Evolutionary conservation across 2,888 invertebrate species (phyloP).

Genomic region (Gandaritis pyraliata): DNA sequence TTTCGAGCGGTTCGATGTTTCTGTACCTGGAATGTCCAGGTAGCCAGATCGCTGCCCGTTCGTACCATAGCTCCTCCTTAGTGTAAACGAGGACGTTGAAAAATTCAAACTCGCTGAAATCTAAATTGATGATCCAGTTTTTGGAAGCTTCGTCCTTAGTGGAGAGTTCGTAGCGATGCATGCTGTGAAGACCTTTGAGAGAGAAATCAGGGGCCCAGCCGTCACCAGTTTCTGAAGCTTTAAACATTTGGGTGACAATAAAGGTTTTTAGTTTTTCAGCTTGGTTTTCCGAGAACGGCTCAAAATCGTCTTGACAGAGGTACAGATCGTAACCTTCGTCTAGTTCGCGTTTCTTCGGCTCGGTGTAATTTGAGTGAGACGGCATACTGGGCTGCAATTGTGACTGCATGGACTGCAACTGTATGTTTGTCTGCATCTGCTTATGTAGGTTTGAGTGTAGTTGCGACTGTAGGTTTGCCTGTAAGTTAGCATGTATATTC

Average conservation of each 20-base stretch:
- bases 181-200: slow-evolving; percentile 64
- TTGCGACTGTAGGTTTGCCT: slow-evolving; percentile 7
- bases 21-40: slow-evolving; percentile 69
- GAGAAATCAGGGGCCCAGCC: slow-evolving; percentile 66
- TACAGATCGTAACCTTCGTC: slow-evolving; percentile 53
- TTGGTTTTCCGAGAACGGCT: slow-evolving; percentile 58
- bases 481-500: slow-evolving; percentile 9
- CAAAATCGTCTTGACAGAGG: slow-evolving; percentile 72
- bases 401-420: slow-evolving; percentile 21
- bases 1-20: slow-evolving; percentile 64
- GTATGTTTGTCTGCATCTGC: slow-evolving; percentile 5
- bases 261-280: slow-evolving; percentile 60
- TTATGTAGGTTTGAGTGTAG: slow-evolving; percentile 10
- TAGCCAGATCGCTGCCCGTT: slow-evolving; percentile 75
- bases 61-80: slow-evolving; percentile 74
- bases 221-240: slow-evolving; percentile 49
- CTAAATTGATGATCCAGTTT: slow-evolving; percentile 66
- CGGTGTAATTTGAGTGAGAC: background rate
- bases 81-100: slow-evolving; percentile 71
- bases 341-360: background rate
- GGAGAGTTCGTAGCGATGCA: slow-evolving; percentile 63
- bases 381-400: slow-evolving; percentile 10
- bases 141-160: slow-evolving; percentile 62
- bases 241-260: slow-evolving; percentile 61
- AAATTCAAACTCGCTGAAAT: slow-evolving; percentile 60